These are phyloP conservation scores for Chaetogeoica ovagalla DNA, from an alignment of 2,888 invertebrate species.

Conservation along the genomic window DNA sequence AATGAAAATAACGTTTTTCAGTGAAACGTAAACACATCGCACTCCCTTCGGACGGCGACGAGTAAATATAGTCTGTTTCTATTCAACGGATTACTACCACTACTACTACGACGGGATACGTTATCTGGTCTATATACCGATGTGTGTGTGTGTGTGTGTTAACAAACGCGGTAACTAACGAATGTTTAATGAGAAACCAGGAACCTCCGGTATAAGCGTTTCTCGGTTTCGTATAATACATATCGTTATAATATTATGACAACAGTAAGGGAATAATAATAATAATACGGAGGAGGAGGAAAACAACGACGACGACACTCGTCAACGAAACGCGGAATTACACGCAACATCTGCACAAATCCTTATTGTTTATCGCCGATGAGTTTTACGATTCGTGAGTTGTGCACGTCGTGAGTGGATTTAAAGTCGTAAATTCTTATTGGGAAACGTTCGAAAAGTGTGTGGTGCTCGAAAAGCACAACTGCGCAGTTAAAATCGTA, in stretches of 20 bases:
- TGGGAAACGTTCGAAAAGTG: constrained; percentile 11
- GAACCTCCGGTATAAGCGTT: background rate
- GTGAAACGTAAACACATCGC: constrained; percentile 39
- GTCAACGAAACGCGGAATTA: background rate
- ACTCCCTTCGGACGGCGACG: constrained; percentile 3
- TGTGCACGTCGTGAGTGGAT: constrained; percentile 5
- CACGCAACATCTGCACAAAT: background rate
- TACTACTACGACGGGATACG: background rate
- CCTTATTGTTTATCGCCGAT: constrained; percentile 28
- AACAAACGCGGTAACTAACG: background rate
- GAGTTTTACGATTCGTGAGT: constrained; percentile 26
- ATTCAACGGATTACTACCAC: background rate
- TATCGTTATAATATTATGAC: too few species aligned
- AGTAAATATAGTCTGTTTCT: constrained; percentile 29
- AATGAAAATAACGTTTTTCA: constrained; percentile 47
- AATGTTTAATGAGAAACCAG: constrained; percentile 13
- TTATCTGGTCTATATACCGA: background rate
- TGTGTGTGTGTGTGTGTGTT: too few species aligned
- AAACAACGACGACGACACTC: background rate
- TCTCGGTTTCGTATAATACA: background rate
- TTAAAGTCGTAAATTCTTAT: constrained; percentile 11
- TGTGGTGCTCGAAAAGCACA: background rate
- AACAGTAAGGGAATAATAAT: background rate
- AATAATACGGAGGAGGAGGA: background rate
- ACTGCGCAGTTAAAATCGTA: background rate